Conservation (phyloP, 2,888 invertebrate genomes). For the Dryobota labecula region DNA sequence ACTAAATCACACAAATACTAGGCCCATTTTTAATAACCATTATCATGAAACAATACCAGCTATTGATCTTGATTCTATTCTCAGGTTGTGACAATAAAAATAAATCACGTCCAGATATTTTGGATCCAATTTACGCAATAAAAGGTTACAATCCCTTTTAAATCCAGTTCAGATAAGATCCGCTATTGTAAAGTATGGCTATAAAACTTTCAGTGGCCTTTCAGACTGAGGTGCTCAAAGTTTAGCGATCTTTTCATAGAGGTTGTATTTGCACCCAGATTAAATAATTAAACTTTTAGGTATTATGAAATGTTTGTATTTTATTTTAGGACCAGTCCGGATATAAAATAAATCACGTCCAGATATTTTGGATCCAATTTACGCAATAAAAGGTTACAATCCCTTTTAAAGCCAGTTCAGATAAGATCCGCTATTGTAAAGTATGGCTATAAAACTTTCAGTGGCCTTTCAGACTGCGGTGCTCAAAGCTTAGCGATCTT, state of each 20-base stretch:
- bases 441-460: conserved; percentile 52
- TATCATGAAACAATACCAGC: neutral
- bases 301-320: no score
- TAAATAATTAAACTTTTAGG: no score
- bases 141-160: conserved; percentile 59
- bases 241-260: neutral
- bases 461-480: conserved; percentile 23
- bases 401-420: conserved; percentile 46
- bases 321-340: no score
- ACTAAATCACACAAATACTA: neutral
- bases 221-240: conserved; percentile 33
- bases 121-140: conserved; percentile 54
- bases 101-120: conserved; percentile 52
- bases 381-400: conserved; percentile 58
- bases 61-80: conserved; percentile 28
- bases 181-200: conserved; percentile 49
- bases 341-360: conserved; percentile 47
- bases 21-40: neutral
- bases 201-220: conserved; percentile 54
- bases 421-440: conserved; percentile 61
- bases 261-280: neutral
- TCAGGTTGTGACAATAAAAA: conserved; percentile 30
- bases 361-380: conserved; percentile 57
- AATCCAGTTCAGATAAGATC: conserved; percentile 55
- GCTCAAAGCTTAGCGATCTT: conserved; percentile 23